phyloP scores from a whole-genome alignment of 2,113 vertebrate species.

The Ploceus nigricollis region DNA sequence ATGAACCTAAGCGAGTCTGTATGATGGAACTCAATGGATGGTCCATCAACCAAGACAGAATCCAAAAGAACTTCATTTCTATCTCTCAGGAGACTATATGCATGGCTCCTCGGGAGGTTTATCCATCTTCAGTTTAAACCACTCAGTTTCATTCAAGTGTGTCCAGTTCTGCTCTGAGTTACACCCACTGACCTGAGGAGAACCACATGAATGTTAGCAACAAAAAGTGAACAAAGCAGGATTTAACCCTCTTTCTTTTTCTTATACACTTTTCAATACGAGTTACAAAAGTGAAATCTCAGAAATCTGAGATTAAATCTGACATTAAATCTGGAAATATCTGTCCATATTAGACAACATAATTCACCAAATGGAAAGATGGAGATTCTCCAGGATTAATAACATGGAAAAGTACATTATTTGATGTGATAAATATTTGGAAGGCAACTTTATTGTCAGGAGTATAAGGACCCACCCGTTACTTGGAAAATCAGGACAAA shows the following conservation, averaged over 20 bases:
- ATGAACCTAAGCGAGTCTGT: background rate
- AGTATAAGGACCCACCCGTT: constrained; percentile 65
- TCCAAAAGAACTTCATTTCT: background rate
- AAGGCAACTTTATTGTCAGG: constrained; percentile 63
- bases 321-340: background rate
- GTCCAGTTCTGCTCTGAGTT: background rate
- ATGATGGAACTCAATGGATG: background rate
- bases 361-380: constrained; percentile 49
- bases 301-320: background rate
- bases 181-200: background rate
- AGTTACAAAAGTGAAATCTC: background rate
- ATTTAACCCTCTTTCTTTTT: background rate
- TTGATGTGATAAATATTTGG: constrained; percentile 71
- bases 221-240: background rate
- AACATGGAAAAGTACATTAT: constrained; percentile 39
- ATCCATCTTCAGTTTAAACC: background rate
- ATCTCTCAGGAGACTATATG: background rate
- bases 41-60: background rate
- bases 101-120: background rate
- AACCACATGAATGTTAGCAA: background rate
- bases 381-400: constrained; percentile 55
- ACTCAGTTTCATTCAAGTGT: background rate
- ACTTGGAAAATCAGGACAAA: constrained; percentile 67
- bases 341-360: background rate
- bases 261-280: background rate